A percentile compares a stretch with the other conserved stretches of the same genome.
phyloP scores from a whole-genome alignment of 2,797 vertebrate genomes.

The Argentina silus region DNA sequence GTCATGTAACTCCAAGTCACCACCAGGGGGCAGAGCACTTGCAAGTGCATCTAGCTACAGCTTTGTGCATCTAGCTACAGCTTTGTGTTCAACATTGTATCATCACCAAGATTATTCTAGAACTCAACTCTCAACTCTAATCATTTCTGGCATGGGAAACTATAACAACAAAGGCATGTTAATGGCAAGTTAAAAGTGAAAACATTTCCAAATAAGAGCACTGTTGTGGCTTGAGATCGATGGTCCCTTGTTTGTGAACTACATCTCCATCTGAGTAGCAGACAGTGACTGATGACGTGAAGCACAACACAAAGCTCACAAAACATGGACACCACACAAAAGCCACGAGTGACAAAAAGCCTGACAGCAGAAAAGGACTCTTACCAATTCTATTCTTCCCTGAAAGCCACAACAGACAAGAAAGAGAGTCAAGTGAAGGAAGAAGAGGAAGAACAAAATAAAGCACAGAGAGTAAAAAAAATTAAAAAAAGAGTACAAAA shows the following conservation, averaged over 20 bases:
- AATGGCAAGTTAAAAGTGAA: slow-evolving; percentile 14
- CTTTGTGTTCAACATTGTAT: too few relatives aligned
- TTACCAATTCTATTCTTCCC: slow-evolving; percentile 91
- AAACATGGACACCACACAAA: neutral
- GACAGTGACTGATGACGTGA: slow-evolving; percentile 64
- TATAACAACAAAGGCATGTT: neutral
- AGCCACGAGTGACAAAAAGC: neutral
- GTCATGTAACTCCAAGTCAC: slow-evolving; percentile 15
- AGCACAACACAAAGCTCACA: slow-evolving; percentile 47
- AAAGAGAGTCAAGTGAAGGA: slow-evolving; percentile 55
- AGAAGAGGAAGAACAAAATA: slow-evolving; percentile 36
- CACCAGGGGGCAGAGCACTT: slow-evolving; percentile 36
- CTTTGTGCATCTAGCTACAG: neutral
- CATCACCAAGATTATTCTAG: too few relatives aligned
- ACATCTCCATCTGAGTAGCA: slow-evolving; percentile 10
- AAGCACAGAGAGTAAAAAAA: neutral
- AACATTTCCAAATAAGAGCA: slow-evolving; percentile 41
- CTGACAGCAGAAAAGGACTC: slow-evolving; percentile 47
- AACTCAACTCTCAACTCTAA: neutral
- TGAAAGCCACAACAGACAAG: slow-evolving; percentile 70
- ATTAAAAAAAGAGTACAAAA: neutral
- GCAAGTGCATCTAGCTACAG: too few relatives aligned
- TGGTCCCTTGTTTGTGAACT: slow-evolving; percentile 33
- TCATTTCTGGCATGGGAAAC: neutral
- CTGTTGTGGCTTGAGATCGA: slow-evolving; percentile 38